Evolutionary conservation across 2,888 invertebrate species (phyloP).

Genomic region (Crossocerus cetratus): DNA sequence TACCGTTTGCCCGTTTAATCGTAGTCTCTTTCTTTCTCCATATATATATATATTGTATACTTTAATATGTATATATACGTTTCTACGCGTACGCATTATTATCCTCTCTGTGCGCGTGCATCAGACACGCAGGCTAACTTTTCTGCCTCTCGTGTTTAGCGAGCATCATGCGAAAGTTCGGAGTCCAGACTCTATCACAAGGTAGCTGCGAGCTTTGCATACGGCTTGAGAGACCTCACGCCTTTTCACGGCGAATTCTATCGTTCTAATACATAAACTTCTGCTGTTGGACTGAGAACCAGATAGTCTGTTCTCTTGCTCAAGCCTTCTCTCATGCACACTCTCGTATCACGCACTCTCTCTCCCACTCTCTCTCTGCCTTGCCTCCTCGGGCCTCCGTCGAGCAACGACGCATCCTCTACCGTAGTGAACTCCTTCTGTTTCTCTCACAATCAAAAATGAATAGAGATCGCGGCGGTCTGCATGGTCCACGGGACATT

Average conservation of each 20-base stretch:
- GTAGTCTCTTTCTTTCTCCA: slow-evolving; percentile 10
- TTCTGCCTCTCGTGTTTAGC: slow-evolving; percentile 19
- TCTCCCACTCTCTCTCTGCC: slow-evolving; percentile 34
- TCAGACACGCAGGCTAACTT: slow-evolving; percentile 45
- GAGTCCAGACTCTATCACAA: slow-evolving; percentile 77
- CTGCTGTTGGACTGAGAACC: background rate
- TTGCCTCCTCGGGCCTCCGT: slow-evolving; percentile 22
- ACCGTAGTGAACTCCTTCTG: slow-evolving; percentile 19
- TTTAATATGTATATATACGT: slow-evolving; percentile 48
- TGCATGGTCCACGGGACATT: slow-evolving; percentile 73
- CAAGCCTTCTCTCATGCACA: background rate
- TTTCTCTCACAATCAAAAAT: slow-evolving; percentile 36
- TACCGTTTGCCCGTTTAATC: slow-evolving; percentile 19
- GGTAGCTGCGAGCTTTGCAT: slow-evolving; percentile 72
- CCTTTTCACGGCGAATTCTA: slow-evolving; percentile 15
- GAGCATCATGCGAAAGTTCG: slow-evolving; percentile 31
- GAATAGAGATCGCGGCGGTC: slow-evolving; percentile 67
- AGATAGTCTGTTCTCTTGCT: background rate
- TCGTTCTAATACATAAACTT: slow-evolving; percentile 14
- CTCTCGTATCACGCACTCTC: slow-evolving; percentile 19
- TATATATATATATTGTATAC: background rate
- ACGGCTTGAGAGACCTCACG: slow-evolving; percentile 62
- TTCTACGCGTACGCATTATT: no score
- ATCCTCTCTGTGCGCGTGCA: no score
- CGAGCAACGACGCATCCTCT: slow-evolving; percentile 3